Conservation (phyloP, 2,888 invertebrate species). For the Amblyjoppa proteus region DNA sequence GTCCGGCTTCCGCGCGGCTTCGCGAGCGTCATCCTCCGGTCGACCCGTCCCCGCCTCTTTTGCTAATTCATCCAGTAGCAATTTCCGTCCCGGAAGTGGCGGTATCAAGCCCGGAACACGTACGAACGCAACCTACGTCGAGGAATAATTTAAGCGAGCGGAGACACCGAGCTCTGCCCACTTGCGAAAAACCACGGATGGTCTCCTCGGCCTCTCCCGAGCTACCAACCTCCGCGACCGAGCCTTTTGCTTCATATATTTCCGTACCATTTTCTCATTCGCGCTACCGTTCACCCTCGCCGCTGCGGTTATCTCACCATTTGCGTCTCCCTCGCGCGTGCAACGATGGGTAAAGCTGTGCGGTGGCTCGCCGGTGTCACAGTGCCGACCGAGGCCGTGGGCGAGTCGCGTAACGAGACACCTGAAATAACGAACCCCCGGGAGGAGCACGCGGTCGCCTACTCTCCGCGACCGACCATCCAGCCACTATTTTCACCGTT, state of each 20-base stretch:
- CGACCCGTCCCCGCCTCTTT: conserved; percentile 5
- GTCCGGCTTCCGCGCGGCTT: background rate
- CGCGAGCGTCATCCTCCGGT: background rate
- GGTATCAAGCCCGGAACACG: conserved; percentile 1
- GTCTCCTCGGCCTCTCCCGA: conserved; percentile 12
- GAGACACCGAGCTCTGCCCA: conserved; percentile 19
- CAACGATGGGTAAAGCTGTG: conserved; percentile 36
- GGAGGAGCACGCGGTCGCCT: conserved; percentile 55
- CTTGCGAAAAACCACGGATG: conserved; percentile 20
- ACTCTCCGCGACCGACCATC: conserved; percentile 31
- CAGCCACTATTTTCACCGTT: conserved; percentile 1
- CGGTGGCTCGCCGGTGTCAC: conserved; percentile 26
- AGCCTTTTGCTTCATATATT: conserved; percentile 40
- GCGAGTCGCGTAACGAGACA: conserved; percentile 71
- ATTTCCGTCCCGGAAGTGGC: conserved; percentile 1
- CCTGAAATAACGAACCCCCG: conserved; percentile 72
- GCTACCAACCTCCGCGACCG: conserved; percentile 3
- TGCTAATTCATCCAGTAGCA: conserved; percentile 1
- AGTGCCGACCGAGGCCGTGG: conserved; percentile 40
- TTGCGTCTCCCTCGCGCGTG: conserved; percentile 9
- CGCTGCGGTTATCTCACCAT: conserved; percentile 2
- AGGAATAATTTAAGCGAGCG: conserved; percentile 50
- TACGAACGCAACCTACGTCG: conserved; percentile 24
- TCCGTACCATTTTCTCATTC: conserved; percentile 35
- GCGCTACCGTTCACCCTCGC: background rate